Evolutionary conservation across 2,797 vertebrate genomes (phyloP).

Genomic region (Benthosema pterotum): DNA sequence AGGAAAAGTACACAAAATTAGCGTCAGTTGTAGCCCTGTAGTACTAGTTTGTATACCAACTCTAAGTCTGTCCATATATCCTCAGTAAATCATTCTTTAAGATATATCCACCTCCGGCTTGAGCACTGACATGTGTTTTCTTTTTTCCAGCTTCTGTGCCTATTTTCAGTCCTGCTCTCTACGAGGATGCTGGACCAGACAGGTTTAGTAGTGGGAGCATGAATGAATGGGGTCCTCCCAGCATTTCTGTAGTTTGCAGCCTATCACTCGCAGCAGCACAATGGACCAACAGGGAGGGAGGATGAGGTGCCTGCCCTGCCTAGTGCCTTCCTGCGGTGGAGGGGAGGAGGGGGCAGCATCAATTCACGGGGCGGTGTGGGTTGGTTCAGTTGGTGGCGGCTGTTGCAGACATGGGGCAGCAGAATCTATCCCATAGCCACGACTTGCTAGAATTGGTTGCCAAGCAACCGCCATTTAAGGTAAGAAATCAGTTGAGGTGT

Average conservation of each 20-base stretch:
- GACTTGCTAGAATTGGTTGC: no score
- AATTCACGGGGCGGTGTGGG: slow-evolving; percentile 3
- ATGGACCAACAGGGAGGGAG: slow-evolving; percentile 54
- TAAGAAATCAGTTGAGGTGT: no score
- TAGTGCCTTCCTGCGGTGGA: slow-evolving; percentile 32
- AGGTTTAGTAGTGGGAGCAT: slow-evolving; percentile 16
- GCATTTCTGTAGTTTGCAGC: slow-evolving; percentile 34
- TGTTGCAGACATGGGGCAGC: no score
- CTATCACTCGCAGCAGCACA: slow-evolving; percentile 63
- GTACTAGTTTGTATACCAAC: slow-evolving; percentile 17
- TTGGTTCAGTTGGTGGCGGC: no score
- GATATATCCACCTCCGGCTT: slow-evolving; percentile 29
- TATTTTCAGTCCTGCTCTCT: slow-evolving; percentile 23
- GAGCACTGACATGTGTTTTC: slow-evolving; percentile 38
- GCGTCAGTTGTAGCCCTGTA: slow-evolving; percentile 8
- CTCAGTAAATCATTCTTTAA: slow-evolving; percentile 12
- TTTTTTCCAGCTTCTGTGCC: slow-evolving; percentile 8
- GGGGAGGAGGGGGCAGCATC: neutral
- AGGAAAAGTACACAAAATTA: slow-evolving; percentile 21
- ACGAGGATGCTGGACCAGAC: slow-evolving; percentile 31
- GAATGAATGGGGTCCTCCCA: slow-evolving; percentile 43
- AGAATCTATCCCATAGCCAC: no score
- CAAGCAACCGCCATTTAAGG: no score
- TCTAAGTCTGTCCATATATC: slow-evolving; percentile 1
- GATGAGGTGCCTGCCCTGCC: slow-evolving; percentile 44